Percentiles rank a stretch among this genome's conserved stretches.
phyloP scores from a whole-genome alignment of 2,797 vertebrate genomes.

The Mus caroli region DNA sequence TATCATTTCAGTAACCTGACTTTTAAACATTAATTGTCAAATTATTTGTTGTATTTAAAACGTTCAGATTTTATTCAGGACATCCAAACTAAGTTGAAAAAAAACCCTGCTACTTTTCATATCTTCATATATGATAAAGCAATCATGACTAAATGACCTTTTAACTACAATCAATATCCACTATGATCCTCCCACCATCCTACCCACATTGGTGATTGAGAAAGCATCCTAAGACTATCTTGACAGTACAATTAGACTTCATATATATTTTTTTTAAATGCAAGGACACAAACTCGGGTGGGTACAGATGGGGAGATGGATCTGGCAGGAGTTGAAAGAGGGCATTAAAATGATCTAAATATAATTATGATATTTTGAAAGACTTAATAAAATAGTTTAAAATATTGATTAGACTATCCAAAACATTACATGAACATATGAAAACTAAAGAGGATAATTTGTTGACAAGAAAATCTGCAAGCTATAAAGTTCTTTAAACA shows the following conservation, averaged over 20 bases:
- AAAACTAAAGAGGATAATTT: not conserved
- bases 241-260: not conserved
- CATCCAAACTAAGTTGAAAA: not conserved
- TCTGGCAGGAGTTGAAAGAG: not conserved
- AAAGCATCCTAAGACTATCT: not conserved
- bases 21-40: not conserved
- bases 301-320: not conserved
- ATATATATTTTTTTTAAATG: not conserved
- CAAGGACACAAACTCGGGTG: not conserved
- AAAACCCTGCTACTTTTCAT: not conserved
- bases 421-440: not conserved
- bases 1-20: not conserved
- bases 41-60: not conserved
- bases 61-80: not conserved
- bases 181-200: not conserved
- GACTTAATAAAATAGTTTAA: not conserved
- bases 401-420: not conserved
- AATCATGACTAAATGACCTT: not conserved
- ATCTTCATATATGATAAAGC: not conserved
- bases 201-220: not conserved
- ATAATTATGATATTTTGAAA: not conserved
- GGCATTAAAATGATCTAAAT: not conserved
- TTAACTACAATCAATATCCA: not conserved
- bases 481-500: constrained; percentile 24
- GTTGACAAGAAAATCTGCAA: constrained; percentile 3